Evolutionary conservation across 2,797 vertebrate genomes (phyloP).

Genomic region (Sebastes oblongus): DNA sequence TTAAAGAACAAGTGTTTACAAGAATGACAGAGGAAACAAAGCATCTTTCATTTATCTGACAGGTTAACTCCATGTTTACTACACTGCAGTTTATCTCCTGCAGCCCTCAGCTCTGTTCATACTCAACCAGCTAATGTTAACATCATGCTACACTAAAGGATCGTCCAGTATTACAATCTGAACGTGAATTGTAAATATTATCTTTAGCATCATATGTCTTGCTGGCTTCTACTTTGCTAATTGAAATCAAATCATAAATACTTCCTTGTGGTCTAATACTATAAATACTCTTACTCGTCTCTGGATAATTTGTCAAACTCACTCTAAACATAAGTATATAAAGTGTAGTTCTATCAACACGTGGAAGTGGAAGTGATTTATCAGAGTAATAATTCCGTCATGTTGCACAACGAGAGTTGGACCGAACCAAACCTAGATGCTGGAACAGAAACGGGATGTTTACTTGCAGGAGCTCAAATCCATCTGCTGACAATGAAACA

Average conservation of each 20-base stretch:
- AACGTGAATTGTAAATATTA: constrained; percentile 34
- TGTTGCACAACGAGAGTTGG: neutral
- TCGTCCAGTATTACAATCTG: neutral
- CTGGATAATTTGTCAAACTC: neutral
- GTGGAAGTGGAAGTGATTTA: constrained; percentile 4
- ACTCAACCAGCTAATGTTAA: neutral
- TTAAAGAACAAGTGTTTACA: neutral
- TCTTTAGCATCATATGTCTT: neutral
- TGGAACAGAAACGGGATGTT: constrained; percentile 11
- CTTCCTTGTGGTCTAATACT: neutral
- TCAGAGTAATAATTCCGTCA: neutral
- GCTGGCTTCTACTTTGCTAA: neutral
- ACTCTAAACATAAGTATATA: constrained; percentile 17
- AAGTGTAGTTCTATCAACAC: constrained; percentile 3
- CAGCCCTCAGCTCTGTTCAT: neutral
- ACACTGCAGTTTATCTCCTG: neutral
- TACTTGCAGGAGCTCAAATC: neutral
- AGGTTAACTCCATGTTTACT: neutral
- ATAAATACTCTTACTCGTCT: neutral
- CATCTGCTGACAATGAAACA: neutral
- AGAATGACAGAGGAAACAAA: neutral
- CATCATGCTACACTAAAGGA: neutral
- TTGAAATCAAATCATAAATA: constrained; percentile 4
- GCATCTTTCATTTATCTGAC: neutral
- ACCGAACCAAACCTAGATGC: constrained; percentile 3